Base-by-base conservation (phyloP, 1,140 invertebrate species). In the Drosophila gunungcola region DNA sequence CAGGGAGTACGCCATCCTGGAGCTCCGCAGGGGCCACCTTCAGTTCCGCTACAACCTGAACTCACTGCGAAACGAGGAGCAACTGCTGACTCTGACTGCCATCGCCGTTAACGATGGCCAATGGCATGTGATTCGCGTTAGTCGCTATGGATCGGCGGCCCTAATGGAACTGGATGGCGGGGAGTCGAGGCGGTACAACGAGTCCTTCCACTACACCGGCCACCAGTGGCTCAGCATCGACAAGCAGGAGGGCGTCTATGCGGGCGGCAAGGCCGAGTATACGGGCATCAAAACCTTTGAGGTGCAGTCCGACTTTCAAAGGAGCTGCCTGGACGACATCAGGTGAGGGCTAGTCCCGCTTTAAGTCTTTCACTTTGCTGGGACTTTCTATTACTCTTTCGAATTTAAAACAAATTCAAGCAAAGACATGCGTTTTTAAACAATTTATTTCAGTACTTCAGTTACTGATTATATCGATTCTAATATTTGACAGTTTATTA, bases 171-270 rank as follows among this genome's bases (percentile, higher is more conserved):
- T 96, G 54, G 96, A 96, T 88, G 95, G 95, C 10, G 96, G 96
- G n/a, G 95, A 96, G 91, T 95, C 95, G 4, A 82, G 94, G 43
- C 94, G 95, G 41, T 96, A 94, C 91, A 96, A 95, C 81, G 95
- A 96, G 85, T 94, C 95, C 9, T 94, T 94, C 74, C 92, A 92
- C 57, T 95, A 95, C 72, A 92, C 93, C 54, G 94, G 95, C 10
- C 95, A 95, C 86, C 95, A 95, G 80, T 93, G 94, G 92, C 93
- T 95, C 83, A 85, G 92, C 51, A 94, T 95, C 39, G 95, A 95
- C 78, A 95, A 95, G 70, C 94, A 95, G 83, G 94, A 94, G 83
- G 95, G 94, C 34, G 94, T 95, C 12, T 95, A 95, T 89, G 95
- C 94, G 42, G 95, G 95, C 42, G 95, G 95, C 53, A 95, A 95